These are phyloP conservation scores for Diorhabda elongata DNA, from an alignment of 1,140 invertebrate species.

Conservation along the genomic window DNA sequence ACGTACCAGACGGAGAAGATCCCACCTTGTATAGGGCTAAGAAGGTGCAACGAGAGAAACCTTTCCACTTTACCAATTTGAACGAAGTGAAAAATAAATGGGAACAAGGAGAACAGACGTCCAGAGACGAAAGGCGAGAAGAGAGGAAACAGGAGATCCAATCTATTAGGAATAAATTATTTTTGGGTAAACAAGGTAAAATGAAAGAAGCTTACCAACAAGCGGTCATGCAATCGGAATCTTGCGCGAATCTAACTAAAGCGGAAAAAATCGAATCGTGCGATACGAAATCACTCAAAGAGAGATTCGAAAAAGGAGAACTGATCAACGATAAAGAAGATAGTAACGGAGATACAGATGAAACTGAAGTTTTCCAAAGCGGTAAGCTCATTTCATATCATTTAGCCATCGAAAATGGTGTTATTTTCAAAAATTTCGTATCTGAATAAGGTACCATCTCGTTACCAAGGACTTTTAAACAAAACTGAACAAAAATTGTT, in stretches of 20 bases:
- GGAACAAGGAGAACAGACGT: conserved; percentile 62
- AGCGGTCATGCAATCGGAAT: conserved; percentile 71
- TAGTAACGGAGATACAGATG: conserved; percentile 55
- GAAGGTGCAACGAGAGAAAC: conserved; percentile 59
- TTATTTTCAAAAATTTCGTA: too few species aligned
- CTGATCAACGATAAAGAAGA: conserved; percentile 59
- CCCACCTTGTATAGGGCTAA: conserved; percentile 46
- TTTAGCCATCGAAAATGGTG: too few species aligned
- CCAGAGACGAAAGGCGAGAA: conserved; percentile 66
- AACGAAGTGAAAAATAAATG: conserved; percentile 76
- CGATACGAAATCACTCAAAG: conserved; percentile 69
- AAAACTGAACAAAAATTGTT: too few species aligned
- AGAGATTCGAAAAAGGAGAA: conserved; percentile 80
- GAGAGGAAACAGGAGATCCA: conserved; percentile 85
- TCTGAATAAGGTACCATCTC: too few species aligned
- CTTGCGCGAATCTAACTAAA: conserved; percentile 40
- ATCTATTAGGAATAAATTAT: conserved; percentile 74
- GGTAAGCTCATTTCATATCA: conserved; percentile 51
- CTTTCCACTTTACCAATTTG: conserved; percentile 79
- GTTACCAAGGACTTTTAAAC: too few species aligned
- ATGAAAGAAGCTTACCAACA: conserved; percentile 91
- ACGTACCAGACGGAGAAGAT: conserved; percentile 47
- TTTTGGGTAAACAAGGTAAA: conserved; percentile 83
- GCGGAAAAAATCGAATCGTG: conserved; percentile 50
- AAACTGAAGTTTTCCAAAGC: conserved; percentile 79